These are phyloP conservation scores for Marisa cornuarietis DNA, from an alignment of 1,140 invertebrate genomes.

Conservation along the genomic window DNA sequence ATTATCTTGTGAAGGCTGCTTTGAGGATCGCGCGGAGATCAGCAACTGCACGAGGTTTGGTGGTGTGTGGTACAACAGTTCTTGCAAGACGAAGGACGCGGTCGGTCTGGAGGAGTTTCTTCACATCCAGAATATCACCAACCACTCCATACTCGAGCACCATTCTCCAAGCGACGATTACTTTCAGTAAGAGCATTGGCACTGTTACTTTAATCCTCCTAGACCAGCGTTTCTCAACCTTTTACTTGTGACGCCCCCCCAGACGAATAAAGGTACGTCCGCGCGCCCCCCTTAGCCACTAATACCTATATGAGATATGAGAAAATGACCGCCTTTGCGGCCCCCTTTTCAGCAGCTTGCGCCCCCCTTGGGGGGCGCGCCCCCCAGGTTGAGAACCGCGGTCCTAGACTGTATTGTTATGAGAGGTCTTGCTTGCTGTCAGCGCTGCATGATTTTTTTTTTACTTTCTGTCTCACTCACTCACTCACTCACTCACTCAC, in stretches of 20 bases:
- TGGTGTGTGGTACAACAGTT: slow-evolving; percentile 42
- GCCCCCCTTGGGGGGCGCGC: too few relatives aligned
- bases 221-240: too few relatives aligned
- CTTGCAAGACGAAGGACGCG: slow-evolving; percentile 31
- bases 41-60: slow-evolving; percentile 46
- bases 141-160: slow-evolving; percentile 28
- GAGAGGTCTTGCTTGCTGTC: background rate
- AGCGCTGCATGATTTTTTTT: background rate
- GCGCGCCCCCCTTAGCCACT: too few relatives aligned
- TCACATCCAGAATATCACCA: slow-evolving; percentile 39
- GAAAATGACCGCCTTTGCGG: too few relatives aligned
- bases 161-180: slow-evolving; percentile 56
- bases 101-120: slow-evolving; percentile 30
- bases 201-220: background rate
- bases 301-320: too few relatives aligned
- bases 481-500: background rate
- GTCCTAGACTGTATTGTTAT: too few relatives aligned
- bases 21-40: slow-evolving; percentile 33
- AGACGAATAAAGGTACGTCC: too few relatives aligned
- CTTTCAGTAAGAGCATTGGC: slow-evolving; percentile 52
- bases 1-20: slow-evolving; percentile 18
- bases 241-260: too few relatives aligned
- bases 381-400: too few relatives aligned
- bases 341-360: too few relatives aligned
- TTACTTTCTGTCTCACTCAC: background rate